Base-by-base conservation (phyloP, 2,888 invertebrate genomes). In the Zhuqinia jingwanae region DNA sequence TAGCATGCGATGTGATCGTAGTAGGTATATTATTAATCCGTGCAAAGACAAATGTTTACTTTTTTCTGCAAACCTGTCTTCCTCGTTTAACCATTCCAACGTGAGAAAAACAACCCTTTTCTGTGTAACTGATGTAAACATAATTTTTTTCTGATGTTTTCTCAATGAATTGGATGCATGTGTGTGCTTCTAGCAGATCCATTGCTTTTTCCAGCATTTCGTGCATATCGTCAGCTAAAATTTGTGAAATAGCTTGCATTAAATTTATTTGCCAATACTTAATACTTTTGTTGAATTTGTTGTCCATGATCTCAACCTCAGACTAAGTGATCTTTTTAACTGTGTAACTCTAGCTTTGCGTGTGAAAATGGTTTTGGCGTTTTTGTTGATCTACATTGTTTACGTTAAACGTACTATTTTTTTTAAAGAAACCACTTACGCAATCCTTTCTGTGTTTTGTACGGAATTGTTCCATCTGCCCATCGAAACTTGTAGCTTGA, bases 101-200 rank as follows among this genome's bases (percentile, higher is more conserved):
- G 78, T 89, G 89, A 78, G 89, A 86, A 84, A 85, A 89, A 88
- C 87, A 89, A 45, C 86, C 87, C 47, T 76, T 73, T 76, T 87
- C 81, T 42, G 77, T 85, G 85, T 88, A 78, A 56, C 84, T 88
- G 36, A 89, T 88, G 73, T 84, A 84, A 73, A 89, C 63, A 81
- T 87, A 87, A 73, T 86, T 85, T 80, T 83, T 84, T 75, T 87
- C 82, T 47, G 87, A 80, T 15, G 68, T 86, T 76, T 80, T 81
- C 80, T 85, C 85, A 65, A 84, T 65, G 80, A 89, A 89, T 22
- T 85, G 36, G 58, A 89, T 77, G 30, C 87, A 87, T 45, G 89
- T 87, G 73, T 87, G 50, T 8, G 83, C 79, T 47, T 87, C 85
- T 6, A 87, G 27, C 2, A 83, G 36, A 25, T 83, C 77, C 89